A percentile compares a stretch with the other conserved stretches of the same genome.
These are phyloP conservation scores for Macquaria australasica DNA, from an alignment of 2,113 vertebrate genomes.

Conservation along the genomic window DNA sequence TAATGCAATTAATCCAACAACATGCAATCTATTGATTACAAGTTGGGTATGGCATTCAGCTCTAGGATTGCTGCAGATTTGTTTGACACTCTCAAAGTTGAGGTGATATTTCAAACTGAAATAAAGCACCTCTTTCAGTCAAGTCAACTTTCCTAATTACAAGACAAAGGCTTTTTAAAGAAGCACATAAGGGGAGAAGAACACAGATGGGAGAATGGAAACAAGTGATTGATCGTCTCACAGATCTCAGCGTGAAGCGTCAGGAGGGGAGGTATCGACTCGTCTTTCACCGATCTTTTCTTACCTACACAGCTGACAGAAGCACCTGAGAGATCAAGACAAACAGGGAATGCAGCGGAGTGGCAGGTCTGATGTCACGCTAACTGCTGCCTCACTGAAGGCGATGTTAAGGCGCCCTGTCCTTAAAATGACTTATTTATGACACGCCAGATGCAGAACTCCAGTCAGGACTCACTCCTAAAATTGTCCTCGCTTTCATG, in stretches of 20 bases:
- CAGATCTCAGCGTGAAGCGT: conserved; percentile 22
- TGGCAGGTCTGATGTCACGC: conserved; percentile 48
- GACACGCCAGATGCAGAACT: conserved; percentile 14
- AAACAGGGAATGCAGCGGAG: neutral
- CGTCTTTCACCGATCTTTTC: conserved; percentile 25
- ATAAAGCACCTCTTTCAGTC: neutral
- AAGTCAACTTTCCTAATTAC: neutral
- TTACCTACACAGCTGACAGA: conserved; percentile 41
- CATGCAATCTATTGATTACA: conserved; percentile 33
- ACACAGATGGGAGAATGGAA: neutral
- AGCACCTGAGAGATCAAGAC: conserved; percentile 45
- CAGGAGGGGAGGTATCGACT: conserved; percentile 25
- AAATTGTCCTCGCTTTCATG: conserved; percentile 20
- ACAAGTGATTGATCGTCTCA: conserved; percentile 32
- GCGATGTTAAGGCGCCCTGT: neutral
- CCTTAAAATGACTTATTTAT: conserved; percentile 49
- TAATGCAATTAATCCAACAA: conserved; percentile 23
- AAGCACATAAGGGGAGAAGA: neutral
- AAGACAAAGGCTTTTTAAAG: conserved; percentile 15
- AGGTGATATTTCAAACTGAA: neutral
- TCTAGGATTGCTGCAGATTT: neutral
- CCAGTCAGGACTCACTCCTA: conserved; percentile 2
- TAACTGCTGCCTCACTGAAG: conserved; percentile 22
- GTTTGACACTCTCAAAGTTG: neutral
- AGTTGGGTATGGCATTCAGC: conserved; percentile 25